Base-by-base conservation (phyloP, 2,797 vertebrate genomes). In the Yasuhikotakia modesta region DNA sequence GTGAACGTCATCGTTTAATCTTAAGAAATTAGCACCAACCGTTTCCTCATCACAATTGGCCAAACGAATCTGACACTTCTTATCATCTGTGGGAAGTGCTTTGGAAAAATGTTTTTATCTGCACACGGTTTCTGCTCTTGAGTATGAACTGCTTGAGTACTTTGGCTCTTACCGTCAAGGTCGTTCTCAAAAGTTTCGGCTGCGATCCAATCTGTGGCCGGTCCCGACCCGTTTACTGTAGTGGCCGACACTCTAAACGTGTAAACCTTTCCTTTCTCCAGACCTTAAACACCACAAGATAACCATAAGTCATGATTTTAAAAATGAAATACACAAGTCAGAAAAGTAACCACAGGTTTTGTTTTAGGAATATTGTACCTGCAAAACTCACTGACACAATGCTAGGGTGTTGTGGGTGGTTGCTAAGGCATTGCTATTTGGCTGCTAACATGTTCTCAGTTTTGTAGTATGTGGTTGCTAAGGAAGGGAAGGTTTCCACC, bases 141-240 rank as follows among this genome's bases (percentile, higher is more conserved):
- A 17, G 46, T 48, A 48, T 48, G 0, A 48, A 48, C 14, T 1
- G 17, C 2, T 4, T 16, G 2, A 17, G 16, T 48, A 16, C 4
- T 48, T 48, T 17, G 10, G 14, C 32, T 61, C 70, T 92, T 93
- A 99, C 98, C 98, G 1, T 99, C 97, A 43, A 99, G 90, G 82
- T 99, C 97, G 8, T 94, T 98, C 91, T 99, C 96, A 81, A 99
- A 99, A 0, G 98, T 99, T 88, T 99, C 98, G 0, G 95, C 89
- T 0, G 96, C 87, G 6, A 92, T 84, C 97, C 98, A 99, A 46
- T 99, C 98, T 0, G 96, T 97, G 64, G 96, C 93, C 0, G 95
- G 96, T 13, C 98, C 97, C 0, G 95, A 96, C 0, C 97, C 98
- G 0, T 99, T 99, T 1, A 96, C 75, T 0, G 96, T 99, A 76